Evolutionary conservation across 30 jellyfish, hydroid and myxozoan species (phyloP).

Genomic region (Aurelia sp.): DNA sequence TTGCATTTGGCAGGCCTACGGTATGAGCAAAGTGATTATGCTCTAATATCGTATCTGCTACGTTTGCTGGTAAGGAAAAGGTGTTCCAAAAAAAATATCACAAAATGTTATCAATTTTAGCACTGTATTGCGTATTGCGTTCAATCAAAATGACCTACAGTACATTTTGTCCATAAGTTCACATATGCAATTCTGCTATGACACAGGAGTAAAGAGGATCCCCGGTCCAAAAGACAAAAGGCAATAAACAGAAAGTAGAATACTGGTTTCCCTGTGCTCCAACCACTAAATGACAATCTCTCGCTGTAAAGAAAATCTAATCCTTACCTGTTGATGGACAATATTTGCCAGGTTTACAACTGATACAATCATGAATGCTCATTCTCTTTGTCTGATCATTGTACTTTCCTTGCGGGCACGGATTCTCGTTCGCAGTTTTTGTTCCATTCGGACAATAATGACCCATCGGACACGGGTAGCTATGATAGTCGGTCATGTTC

Average conservation of each 20-base stretch:
- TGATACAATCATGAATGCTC: conserved; percentile 70
- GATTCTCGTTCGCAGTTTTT: conserved; percentile 56
- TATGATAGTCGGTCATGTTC: conserved; percentile 81
- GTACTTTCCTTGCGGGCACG: conserved; percentile 93
- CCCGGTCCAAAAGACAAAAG: too few relatives aligned
- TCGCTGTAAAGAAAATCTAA: not conserved
- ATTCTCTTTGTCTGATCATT: conserved; percentile 68
- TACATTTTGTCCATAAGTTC: too few relatives aligned
- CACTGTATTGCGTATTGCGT: too few relatives aligned
- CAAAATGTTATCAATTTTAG: too few relatives aligned
- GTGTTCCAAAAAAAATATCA: too few relatives aligned
- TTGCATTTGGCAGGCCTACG: conserved; percentile 86
- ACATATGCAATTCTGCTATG: too few relatives aligned
- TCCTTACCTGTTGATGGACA: conserved; percentile 88
- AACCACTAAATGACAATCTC: too few relatives aligned
- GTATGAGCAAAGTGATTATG: not conserved
- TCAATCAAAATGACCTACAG: too few relatives aligned
- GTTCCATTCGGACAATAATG: conserved; percentile 98
- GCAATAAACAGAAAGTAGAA: too few relatives aligned
- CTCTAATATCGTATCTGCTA: not conserved
- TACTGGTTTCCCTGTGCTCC: too few relatives aligned
- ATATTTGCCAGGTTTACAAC: conserved; percentile 89
- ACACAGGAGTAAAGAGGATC: too few relatives aligned
- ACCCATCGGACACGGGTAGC: conserved; percentile 93
- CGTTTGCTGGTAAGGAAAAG: too few relatives aligned